Base-by-base conservation (phyloP, 2,797 vertebrate genomes). In the Microcaecilia unicolor region DNA sequence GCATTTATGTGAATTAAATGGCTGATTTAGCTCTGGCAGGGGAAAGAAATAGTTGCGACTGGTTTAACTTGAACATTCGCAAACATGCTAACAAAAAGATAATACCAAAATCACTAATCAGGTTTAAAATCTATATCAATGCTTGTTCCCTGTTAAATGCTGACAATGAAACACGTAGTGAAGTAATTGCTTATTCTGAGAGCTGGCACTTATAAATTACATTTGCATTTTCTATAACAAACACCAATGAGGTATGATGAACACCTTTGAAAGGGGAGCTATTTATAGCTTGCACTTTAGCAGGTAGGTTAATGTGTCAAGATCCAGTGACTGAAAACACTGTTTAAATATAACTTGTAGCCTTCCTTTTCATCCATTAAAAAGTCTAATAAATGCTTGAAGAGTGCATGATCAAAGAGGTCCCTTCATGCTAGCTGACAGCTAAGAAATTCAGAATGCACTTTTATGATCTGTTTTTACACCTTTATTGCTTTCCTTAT, bases 391-490 rank as follows among this genome's bases (percentile, higher is more conserved):
- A 71, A 54, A 38, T 40, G 62, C 51, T 76, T 67, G 72, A 75
- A 66, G 82, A 71, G 57, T 58, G 28, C 0, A 1, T 70, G 72
- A 80, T 81, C 75, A 80, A 78, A 78, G 53, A 41, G 51, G 61
- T 55, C 44, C 45, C 58, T 67, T 64, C 58, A 47, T 53, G 1
- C 11, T 31, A 45, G 48, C 36, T 70, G 63, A 57, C 40, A 47
- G 48, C 32, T 46, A 18, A 14, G 20, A 51, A 36, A 59, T 61
- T 58, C 35, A 67, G 62, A 64, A 52, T n/a, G n/a, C n/a, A 31
- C 58, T 57, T 51, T 28, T 29, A 48, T 41, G 46, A 67, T 58
- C 61, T 69, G 35, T 62, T 71, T 75, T 62, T 53, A 56, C 44
- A 52, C 54, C 60, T 48, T 25, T 51, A 55, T 50, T 34, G 54